Evolutionary conservation across 2,113 vertebrate genomes (phyloP).

Genomic region (Scytalopus superciliaris): DNA sequence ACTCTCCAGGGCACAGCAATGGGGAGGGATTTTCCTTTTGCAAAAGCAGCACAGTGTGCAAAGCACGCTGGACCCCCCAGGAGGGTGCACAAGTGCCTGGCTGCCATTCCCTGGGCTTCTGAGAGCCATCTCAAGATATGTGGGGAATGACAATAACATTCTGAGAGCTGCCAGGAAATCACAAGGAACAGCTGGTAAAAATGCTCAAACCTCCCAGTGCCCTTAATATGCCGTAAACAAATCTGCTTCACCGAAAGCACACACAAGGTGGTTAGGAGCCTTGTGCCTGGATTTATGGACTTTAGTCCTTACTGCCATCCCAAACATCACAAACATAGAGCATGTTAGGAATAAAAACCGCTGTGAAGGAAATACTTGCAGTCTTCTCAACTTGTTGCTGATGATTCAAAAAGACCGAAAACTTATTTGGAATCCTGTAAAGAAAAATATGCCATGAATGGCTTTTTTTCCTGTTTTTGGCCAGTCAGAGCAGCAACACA

Average conservation of each 20-base stretch:
- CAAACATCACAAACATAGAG: background rate
- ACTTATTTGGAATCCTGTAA: background rate
- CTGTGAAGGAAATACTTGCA: background rate
- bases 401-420: background rate
- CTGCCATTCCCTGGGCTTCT: background rate
- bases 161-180: constrained; percentile 18
- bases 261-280: background rate
- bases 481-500: background rate
- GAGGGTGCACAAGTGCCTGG: background rate
- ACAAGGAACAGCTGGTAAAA: constrained; percentile 47
- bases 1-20: background rate
- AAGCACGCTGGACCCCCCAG: fast-evolving
- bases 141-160: constrained; percentile 6
- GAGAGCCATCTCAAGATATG: background rate
- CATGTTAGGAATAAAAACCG: background rate
- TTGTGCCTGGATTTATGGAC: background rate
- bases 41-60: fast-evolving
- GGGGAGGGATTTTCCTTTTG: background rate
- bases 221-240: constrained; percentile 34
- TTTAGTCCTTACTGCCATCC: background rate
- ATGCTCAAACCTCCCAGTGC: constrained; percentile 18
- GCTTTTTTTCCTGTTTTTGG: background rate
- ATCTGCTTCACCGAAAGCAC: constrained; percentile 8
- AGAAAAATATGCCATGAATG: background rate
- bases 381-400: background rate